Evolutionary conservation across 2,888 invertebrate genomes (phyloP).

Genomic region (Apoda limacodes): DNA sequence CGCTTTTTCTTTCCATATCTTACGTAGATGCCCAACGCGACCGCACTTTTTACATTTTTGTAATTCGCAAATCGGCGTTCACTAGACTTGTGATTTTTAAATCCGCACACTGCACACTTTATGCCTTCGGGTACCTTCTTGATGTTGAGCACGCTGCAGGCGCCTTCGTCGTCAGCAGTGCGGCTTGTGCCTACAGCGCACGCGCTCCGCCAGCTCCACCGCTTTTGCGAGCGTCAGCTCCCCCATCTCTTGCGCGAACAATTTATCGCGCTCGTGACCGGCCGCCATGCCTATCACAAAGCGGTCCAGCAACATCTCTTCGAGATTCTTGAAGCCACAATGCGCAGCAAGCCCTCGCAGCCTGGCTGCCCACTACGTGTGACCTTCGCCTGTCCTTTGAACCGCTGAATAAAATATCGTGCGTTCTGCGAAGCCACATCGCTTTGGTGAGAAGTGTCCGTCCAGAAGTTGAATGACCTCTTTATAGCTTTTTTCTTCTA

Average conservation of each 20-base stretch:
- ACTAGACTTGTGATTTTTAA: slow-evolving; percentile 11
- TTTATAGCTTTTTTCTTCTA: slow-evolving; percentile 13
- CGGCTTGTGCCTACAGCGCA: slow-evolving; percentile 19
- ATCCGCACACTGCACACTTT: slow-evolving; percentile 19
- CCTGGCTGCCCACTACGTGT: slow-evolving; percentile 21
- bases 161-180: slow-evolving; percentile 4
- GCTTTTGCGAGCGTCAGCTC: slow-evolving; percentile 20
- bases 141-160: slow-evolving; percentile 12
- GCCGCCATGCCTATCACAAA: too few species aligned
- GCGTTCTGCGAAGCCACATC: too few species aligned
- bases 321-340: slow-evolving; percentile 19
- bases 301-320: slow-evolving; percentile 20
- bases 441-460: too few species aligned
- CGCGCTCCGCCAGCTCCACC: slow-evolving; percentile 21
- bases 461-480: slow-evolving; percentile 18
- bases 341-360: slow-evolving; percentile 18
- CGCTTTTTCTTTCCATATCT: too few species aligned
- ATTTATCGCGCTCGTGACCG: slow-evolving; percentile 21
- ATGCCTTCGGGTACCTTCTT: too few species aligned
- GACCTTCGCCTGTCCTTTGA: slow-evolving; percentile 18
- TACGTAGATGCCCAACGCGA: too few species aligned
- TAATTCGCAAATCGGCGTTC: slow-evolving; percentile 13
- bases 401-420: slow-evolving; percentile 22
- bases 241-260: slow-evolving; percentile 19
- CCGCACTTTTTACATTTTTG: too few species aligned